These are phyloP conservation scores for Tinea pellionella DNA, from an alignment of 2,888 invertebrate genomes.

Conservation along the genomic window DNA sequence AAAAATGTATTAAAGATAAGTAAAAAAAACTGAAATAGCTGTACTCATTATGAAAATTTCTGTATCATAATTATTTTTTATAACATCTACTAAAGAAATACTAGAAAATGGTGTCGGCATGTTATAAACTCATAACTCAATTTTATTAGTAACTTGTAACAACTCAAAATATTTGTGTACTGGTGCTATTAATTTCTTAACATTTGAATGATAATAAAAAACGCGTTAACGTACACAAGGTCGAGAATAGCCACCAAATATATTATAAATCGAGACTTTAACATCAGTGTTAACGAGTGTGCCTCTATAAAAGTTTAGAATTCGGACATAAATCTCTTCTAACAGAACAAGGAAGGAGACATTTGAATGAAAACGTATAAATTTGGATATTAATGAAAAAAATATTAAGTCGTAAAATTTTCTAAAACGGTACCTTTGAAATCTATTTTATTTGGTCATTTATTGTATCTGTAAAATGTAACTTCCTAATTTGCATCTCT, in stretches of 20 bases:
- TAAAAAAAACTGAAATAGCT: too few species aligned
- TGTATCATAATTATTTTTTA: neutral
- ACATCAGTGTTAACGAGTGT: constrained; percentile 63
- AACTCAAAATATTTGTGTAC: constrained; percentile 20
- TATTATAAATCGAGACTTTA: constrained; percentile 48
- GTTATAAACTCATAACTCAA: neutral
- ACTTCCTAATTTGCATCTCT: too few species aligned
- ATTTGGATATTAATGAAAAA: constrained; percentile 47
- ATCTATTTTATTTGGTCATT: too few species aligned
- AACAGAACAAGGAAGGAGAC: constrained; percentile 32
- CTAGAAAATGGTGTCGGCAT: neutral
- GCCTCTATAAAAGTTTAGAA: constrained; percentile 55
- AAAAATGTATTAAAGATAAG: too few species aligned
- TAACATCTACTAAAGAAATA: neutral
- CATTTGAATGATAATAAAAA: constrained; percentile 52
- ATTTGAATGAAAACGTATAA: constrained; percentile 49
- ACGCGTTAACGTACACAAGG: constrained; percentile 41
- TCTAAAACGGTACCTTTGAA: too few species aligned
- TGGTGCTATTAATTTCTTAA: constrained; percentile 34
- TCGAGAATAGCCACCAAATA: constrained; percentile 32
- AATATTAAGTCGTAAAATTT: constrained; percentile 42
- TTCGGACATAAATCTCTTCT: constrained; percentile 51
- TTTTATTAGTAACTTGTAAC: neutral
- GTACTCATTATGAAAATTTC: neutral
- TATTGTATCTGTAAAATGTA: too few species aligned